phyloP scores from a whole-genome alignment of 23 tunicate species.

The Trididemnum miniatum region DNA sequence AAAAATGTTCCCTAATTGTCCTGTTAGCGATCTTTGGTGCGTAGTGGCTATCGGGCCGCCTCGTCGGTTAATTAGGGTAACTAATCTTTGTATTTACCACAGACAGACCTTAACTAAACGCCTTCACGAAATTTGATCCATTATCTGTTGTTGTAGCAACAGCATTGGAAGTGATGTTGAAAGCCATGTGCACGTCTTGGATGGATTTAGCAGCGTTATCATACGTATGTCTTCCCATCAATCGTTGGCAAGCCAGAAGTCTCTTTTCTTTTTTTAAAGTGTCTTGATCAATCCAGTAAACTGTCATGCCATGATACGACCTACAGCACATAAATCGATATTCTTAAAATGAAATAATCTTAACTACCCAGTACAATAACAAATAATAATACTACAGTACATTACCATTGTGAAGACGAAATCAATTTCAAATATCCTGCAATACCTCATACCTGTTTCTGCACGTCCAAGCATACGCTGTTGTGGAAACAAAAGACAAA shows the following conservation, averaged over 20 bases:
- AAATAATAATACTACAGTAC: not conserved
- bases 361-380: not conserved
- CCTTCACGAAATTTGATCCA: conserved; percentile 20
- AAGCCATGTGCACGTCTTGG: conserved; percentile 22
- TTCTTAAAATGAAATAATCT: not conserved
- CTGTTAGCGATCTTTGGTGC: not conserved
- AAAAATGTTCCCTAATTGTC: not conserved
- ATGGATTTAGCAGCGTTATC: conserved; percentile 20
- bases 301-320: conserved; percentile 26
- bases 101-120: conserved; percentile 8
- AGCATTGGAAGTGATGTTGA: conserved; percentile 14
- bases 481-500: conserved; percentile 16
- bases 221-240: conserved; percentile 21
- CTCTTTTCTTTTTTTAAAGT: conserved; percentile 22
- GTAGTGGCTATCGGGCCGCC: conserved; percentile 3
- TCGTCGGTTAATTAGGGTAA: conserved; percentile 1
- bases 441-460: conserved; percentile 16
- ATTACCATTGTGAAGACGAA: not conserved
- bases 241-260: conserved; percentile 26
- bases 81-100: conserved; percentile 5
- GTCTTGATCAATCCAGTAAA: conserved; percentile 20
- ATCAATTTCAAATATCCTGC: not conserved
- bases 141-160: conserved; percentile 26
- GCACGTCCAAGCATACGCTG: conserved; percentile 24
- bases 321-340: not conserved